These are phyloP conservation scores for Tor tambroides DNA, from an alignment of 2,113 vertebrate species.

Conservation along the genomic window DNA sequence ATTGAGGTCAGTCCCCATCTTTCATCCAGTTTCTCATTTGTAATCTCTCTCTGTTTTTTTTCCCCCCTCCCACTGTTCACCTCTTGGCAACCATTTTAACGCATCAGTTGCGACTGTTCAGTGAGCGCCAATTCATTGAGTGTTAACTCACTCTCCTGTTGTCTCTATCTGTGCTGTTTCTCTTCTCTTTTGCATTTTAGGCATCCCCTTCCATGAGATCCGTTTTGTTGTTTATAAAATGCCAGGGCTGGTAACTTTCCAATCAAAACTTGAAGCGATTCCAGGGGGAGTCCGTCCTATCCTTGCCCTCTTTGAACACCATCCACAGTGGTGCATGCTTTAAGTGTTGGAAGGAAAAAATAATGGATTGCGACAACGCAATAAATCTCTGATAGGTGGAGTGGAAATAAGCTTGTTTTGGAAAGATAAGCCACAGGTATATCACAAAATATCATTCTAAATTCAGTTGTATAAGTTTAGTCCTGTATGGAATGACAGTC, in stretches of 20 bases:
- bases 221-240: slow-evolving; percentile 45
- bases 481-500: slow-evolving; percentile 3
- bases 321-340: neutral
- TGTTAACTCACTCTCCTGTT: slow-evolving; percentile 17
- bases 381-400: slow-evolving; percentile 25
- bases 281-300: neutral
- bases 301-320: slow-evolving; percentile 6
- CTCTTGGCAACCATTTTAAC: slow-evolving; percentile 39
- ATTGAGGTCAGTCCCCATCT: slow-evolving; percentile 61
- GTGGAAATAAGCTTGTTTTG: slow-evolving; percentile 40
- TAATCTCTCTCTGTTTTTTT: neutral
- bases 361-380: slow-evolving; percentile 18
- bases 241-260: slow-evolving; percentile 37
- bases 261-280: slow-evolving; percentile 45
- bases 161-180: neutral
- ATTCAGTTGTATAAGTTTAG: slow-evolving; percentile 17
- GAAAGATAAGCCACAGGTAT: slow-evolving; percentile 3
- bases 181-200: slow-evolving; percentile 3
- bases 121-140: slow-evolving; percentile 17
- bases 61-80: neutral
- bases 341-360: slow-evolving; percentile 4
- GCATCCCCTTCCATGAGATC: neutral
- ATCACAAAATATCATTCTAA: slow-evolving; percentile 22
- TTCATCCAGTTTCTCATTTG: neutral
- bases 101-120: slow-evolving; percentile 36